Evolutionary conservation across 2,113 vertebrate genomes (phyloP), one percentile per base, ranked within the genome.

Genomic region (Pimephales promelas): DNA sequence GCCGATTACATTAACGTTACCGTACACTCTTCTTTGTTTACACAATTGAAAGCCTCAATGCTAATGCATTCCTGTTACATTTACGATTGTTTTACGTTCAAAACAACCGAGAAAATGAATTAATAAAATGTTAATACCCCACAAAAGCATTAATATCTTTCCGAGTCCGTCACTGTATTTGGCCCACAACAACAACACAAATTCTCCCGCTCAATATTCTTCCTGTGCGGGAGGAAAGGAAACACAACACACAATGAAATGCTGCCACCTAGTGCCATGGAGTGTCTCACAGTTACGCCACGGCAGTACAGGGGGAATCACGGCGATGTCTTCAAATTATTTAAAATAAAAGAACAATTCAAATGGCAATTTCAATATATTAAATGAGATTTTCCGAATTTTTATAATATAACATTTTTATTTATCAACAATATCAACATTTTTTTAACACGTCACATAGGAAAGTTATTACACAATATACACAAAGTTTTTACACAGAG

Each of bases 111-210:
- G 7, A 77, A 76, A 28, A 10, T 1, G 0, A 49, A 66, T 45
- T n/a, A 4, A n/a, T 49, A 52, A 45, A 52, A 45, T 79, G 16
- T 64, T 22, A 31, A 34, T 64, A 66, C 34, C 4, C 14, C 2
- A 45, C 13, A 47, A 5, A 49, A 40, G 20, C 1, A 20, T 31
- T 43, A 57, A 43, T 45, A 22, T 72, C 0, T 61, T 22, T 10
- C 40, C 14, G 20, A 24, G 3, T 2, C 18, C 20, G 40, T 49
- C 26, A 26, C 43, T 22, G 40, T 14, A 45, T 49, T 64, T 47
- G 24, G 20, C 61, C 26, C 26, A 83, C 82, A 83, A 83, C 31
- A 83, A 83, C 68, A 87, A 85, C 66, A 84, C 86, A 81, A 85
- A 71, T 57, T 81, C 81, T 77, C 86, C 75, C 86, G 86, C 71